These are phyloP conservation scores for Exaiptasia diaphana DNA, from an alignment of 64 coral and sea anemone genomes.

Conservation along the genomic window DNA sequence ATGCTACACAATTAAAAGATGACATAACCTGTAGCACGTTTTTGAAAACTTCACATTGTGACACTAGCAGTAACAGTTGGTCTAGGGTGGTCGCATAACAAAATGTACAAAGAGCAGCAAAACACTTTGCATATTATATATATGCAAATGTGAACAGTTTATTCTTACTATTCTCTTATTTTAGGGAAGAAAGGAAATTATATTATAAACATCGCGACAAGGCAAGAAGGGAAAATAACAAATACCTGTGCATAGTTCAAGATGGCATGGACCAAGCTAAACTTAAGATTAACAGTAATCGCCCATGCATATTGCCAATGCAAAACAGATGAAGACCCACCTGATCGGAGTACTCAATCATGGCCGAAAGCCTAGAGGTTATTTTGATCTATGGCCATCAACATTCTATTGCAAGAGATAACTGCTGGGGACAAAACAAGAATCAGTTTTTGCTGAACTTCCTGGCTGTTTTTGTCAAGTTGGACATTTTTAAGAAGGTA, in stretches of 20 bases:
- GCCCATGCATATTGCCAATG: slow-evolving; percentile 20
- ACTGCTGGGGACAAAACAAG: slow-evolving; percentile 39
- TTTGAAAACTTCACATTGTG: too few relatives aligned
- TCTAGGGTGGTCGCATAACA: too few relatives aligned
- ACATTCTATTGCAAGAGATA: slow-evolving; percentile 11
- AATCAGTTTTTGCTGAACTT: slow-evolving; percentile 28
- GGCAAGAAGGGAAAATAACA: not conserved
- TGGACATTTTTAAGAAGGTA: slow-evolving; percentile 22
- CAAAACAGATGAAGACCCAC: slow-evolving; percentile 17
- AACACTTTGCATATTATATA: too few relatives aligned
- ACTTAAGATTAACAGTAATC: not conserved
- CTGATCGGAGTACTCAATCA: slow-evolving; percentile 32
- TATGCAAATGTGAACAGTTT: too few relatives aligned
- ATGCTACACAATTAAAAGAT: too few relatives aligned
- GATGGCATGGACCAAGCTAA: slow-evolving; percentile 51
- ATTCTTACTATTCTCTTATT: not conserved
- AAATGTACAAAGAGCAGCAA: too few relatives aligned
- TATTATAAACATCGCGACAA: slow-evolving; percentile 23
- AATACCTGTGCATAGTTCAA: slow-evolving; percentile 7
- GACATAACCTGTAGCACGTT: too few relatives aligned
- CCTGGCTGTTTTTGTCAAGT: not conserved
- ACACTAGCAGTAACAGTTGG: too few relatives aligned
- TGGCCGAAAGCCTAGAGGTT: not conserved
- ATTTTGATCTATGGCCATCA: slow-evolving; percentile 23
- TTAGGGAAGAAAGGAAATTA: slow-evolving; percentile 6